A percentile compares a stretch with the other conserved stretches of the same genome.
Evolutionary conservation across 2,888 invertebrate genomes (phyloP).

Genomic region (Tetropium fuscum): DNA sequence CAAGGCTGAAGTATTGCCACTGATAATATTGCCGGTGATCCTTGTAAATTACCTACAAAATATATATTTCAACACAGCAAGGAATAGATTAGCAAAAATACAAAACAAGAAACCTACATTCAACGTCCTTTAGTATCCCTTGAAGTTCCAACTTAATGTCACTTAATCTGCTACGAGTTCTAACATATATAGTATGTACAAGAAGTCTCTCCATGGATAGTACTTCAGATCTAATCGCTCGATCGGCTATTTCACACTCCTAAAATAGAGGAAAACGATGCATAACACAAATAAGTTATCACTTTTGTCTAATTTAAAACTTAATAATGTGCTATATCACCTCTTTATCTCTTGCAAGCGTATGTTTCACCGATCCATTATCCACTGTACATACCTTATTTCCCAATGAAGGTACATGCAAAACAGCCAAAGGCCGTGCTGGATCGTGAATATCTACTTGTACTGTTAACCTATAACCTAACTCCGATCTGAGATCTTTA

Average conservation of each 20-base stretch:
- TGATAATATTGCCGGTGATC: slow-evolving; percentile 93
- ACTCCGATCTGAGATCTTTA: slow-evolving; percentile 82
- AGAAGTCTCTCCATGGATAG: slow-evolving; percentile 95
- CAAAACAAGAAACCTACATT: slow-evolving; percentile 78
- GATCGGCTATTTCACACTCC: slow-evolving; percentile 78
- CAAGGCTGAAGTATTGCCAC: slow-evolving; percentile 92
- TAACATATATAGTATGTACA: slow-evolving; percentile 94
- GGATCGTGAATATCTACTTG: slow-evolving; percentile 88
- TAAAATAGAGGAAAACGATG: too few species aligned
- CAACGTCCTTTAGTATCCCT: slow-evolving; percentile 77
- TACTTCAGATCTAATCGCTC: slow-evolving; percentile 88
- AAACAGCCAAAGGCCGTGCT: slow-evolving; percentile 79
- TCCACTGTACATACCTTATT: slow-evolving; percentile 70
- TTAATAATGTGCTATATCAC: too few species aligned
- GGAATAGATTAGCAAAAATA: too few species aligned
- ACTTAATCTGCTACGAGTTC: slow-evolving; percentile 85
- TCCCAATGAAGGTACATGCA: slow-evolving; percentile 77
- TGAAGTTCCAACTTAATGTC: slow-evolving; percentile 85
- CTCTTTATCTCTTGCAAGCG: too few species aligned
- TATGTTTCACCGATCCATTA: too few species aligned
- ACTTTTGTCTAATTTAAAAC: too few species aligned
- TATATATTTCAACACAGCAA: slow-evolving; percentile 10
- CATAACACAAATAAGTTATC: too few species aligned
- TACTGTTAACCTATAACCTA: slow-evolving; percentile 89
- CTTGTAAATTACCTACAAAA: slow-evolving; percentile 81